A percentile compares a stretch with the other conserved stretches of the same genome.
Conservation (phyloP, 2,797 vertebrate genomes). For the Meda fulgida region DNA sequence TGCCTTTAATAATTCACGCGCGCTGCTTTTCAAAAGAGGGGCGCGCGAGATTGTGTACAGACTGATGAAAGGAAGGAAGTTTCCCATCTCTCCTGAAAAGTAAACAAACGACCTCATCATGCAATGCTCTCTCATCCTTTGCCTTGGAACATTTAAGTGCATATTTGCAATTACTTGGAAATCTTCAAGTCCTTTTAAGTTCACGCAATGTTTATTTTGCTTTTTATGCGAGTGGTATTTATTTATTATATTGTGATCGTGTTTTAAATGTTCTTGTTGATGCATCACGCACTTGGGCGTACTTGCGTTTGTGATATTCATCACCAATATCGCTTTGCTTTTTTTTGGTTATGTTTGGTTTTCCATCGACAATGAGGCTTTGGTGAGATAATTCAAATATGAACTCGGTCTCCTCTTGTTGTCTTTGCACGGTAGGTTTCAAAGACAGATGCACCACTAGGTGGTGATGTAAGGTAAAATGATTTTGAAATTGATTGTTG, state of each 20-base stretch:
- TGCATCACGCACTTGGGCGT: not conserved
- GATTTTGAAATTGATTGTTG: constrained; percentile 22
- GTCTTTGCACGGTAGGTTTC: not conserved
- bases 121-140: constrained; percentile 8
- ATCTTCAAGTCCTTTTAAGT: not conserved
- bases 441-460: constrained; percentile 28
- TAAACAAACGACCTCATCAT: constrained; percentile 40
- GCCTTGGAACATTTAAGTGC: constrained; percentile 27
- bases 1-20: constrained; percentile 94
- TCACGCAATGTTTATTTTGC: constrained; percentile 26
- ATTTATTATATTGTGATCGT: not conserved
- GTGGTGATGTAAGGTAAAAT: constrained; percentile 40
- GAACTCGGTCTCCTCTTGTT: not conserved
- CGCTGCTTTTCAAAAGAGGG: constrained; percentile 87
- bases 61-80: constrained; percentile 64
- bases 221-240: not conserved
- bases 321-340: not conserved
- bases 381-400: not conserved
- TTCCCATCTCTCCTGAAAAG: constrained; percentile 53
- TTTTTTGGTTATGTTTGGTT: not conserved
- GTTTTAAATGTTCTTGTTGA: not conserved
- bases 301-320: constrained; percentile 2
- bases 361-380: not conserved
- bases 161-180: constrained; percentile 24
- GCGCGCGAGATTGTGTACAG: constrained; percentile 85